Evolutionary conservation across 2,888 invertebrate genomes (phyloP), one percentile per base, ranked within the genome.

Genomic region (Hypomecis atomaria): DNA sequence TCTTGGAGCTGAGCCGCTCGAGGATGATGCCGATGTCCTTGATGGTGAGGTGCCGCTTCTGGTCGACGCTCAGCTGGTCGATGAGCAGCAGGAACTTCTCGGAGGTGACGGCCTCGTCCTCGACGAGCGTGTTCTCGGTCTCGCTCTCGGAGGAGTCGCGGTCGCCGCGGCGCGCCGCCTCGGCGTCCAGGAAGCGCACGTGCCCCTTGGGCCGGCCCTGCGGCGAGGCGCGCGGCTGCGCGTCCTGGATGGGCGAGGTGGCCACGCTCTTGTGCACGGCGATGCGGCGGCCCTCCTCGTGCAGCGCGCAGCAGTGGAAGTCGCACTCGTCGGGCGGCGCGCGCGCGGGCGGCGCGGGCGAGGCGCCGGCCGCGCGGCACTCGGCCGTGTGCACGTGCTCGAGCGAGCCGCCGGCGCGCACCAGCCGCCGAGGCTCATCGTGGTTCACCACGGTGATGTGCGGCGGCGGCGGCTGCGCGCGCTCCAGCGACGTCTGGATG

Each of bases 21-120:
- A 98, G 94, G 82, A 98, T 98, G 86, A 98, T 97, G 74, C 98
- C 98, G 89, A 98, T 98, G 89, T 98, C 98, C 90, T 98, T 98
- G 91, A 98, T 97, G 86, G 96, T 97, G 75, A 98, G 95, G 85
- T 98, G 98, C 70, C 97, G 95, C 89, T 97, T 98, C 92, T 98
- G 97, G 85, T 98, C 97, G 78, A 97, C 96, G 84, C 97, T 97
- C 74, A 98, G 94, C 90, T 98, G 98, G 91, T 98, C 98, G 88
- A 98, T 97, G 77, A 98, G 95, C 84, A 98, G 94, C 83, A 98
- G 95, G 94, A 98, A 98, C 93, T 98, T 98, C 89, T 97, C 97
- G 75, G 97, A 96, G 78, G 97, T 97, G 84, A 96, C 95, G 78
- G 96, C 95, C 87, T 97, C 97, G 93, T 98, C 98, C 89, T 98